Conservation (phyloP, 2,797 vertebrate genomes). For the Echiichthys vipera region DNA sequence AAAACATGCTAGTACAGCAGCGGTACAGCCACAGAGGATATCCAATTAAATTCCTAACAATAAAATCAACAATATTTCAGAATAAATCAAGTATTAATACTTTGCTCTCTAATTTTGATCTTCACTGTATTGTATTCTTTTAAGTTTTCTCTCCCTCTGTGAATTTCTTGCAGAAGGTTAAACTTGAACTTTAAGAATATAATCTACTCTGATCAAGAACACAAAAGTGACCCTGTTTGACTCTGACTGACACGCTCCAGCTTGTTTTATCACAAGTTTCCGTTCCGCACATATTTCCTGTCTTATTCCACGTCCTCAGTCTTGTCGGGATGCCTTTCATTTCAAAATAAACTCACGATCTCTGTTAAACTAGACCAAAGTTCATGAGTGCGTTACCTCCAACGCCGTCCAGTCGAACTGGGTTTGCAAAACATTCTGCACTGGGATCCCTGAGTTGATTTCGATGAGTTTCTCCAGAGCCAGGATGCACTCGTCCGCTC, state of each 20-base stretch:
- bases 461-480: constrained; percentile 89
- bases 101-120: too few species aligned
- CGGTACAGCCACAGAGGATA: too few species aligned
- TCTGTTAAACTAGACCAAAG: not conserved
- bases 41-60: too few species aligned
- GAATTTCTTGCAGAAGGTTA: not conserved
- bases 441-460: constrained; percentile 85
- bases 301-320: not conserved
- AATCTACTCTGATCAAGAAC: not conserved
- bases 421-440: constrained; percentile 86
- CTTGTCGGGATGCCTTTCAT: not conserved
- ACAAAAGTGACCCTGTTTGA: not conserved
- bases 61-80: too few species aligned
- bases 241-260: not conserved
- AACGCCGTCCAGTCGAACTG: constrained; percentile 89
- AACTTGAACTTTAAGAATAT: not conserved
- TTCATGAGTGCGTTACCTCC: constrained; percentile 78
- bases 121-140: not conserved
- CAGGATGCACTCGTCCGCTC: constrained; percentile 90
- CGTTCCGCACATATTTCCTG: too few species aligned
- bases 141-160: not conserved
- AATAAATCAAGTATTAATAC: too few species aligned
- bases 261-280: not conserved
- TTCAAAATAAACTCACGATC: not conserved
- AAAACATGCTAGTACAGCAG: too few species aligned